phyloP scores from a whole-genome alignment of 1,140 invertebrate genomes.

The Bombyx mori region DNA sequence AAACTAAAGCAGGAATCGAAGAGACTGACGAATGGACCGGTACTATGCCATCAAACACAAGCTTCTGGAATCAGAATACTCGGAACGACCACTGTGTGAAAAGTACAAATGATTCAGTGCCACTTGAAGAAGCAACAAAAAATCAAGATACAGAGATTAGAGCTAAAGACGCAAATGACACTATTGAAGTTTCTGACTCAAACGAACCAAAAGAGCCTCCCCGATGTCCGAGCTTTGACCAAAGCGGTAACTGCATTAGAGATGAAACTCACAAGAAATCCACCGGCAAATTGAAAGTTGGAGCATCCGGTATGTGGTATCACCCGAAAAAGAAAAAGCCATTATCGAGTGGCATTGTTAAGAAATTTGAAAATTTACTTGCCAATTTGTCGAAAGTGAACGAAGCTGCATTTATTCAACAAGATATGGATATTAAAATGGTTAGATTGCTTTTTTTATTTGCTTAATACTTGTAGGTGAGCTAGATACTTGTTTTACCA shows the following conservation, averaged over 20 bases:
- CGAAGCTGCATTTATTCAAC: constrained; percentile 52
- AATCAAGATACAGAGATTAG: constrained; percentile 25
- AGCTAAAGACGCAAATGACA: constrained; percentile 28
- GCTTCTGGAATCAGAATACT: constrained; percentile 34
- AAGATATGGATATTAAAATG: constrained; percentile 64
- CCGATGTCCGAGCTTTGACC: constrained; percentile 54
- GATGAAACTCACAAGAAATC: constrained; percentile 52
- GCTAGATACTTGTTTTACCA: too few relatives aligned
- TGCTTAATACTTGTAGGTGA: not conserved
- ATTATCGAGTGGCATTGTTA: constrained; percentile 32
- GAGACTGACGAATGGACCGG: constrained; percentile 31
- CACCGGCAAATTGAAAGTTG: constrained; percentile 38
- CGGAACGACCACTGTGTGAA: constrained; percentile 24
- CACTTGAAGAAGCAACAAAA: constrained; percentile 29
- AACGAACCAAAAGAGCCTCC: constrained; percentile 33
- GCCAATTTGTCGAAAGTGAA: constrained; percentile 43
- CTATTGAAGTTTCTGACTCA: constrained; percentile 24
- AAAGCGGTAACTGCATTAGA: constrained; percentile 49
- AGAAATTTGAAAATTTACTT: constrained; percentile 47
- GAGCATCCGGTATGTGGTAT: constrained; percentile 54
- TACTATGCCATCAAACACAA: constrained; percentile 21
- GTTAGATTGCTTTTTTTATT: constrained; percentile 26
- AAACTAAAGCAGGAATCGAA: constrained; percentile 29
- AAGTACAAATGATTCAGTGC: constrained; percentile 23
- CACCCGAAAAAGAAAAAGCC: constrained; percentile 65